Evolutionary conservation across 2,888 invertebrate species (phyloP).

Genomic region (Dorcus hopei): DNA sequence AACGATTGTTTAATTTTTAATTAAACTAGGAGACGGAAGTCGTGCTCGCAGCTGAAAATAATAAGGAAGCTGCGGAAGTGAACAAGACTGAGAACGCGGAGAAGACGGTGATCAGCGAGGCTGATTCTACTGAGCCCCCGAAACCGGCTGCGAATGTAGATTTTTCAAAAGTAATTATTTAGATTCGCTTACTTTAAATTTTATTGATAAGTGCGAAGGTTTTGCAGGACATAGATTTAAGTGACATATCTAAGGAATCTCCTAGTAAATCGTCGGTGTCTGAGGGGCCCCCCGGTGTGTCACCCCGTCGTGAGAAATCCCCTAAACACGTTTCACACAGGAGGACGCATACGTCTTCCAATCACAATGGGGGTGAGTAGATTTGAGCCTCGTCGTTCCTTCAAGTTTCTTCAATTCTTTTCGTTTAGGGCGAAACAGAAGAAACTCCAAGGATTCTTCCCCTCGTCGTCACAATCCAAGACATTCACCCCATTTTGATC

Average conservation of each 20-base stretch:
- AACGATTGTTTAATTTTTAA: neutral
- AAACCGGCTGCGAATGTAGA: constrained; percentile 27
- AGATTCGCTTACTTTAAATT: no score
- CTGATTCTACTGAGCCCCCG: constrained; percentile 47
- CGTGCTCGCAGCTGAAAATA: constrained; percentile 11
- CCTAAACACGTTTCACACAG: constrained; percentile 25
- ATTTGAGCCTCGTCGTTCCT: neutral
- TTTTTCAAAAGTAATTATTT: constrained; percentile 11
- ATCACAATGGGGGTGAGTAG: constrained; percentile 5
- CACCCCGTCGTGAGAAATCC: constrained; percentile 36
- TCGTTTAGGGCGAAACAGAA: constrained; percentile 5
- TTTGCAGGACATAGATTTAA: constrained; percentile 21
- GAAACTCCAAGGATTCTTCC: constrained; percentile 18
- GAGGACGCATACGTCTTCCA: constrained; percentile 3
- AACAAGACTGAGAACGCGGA: constrained; percentile 31
- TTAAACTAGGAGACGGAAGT: constrained; percentile 1
- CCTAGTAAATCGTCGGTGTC: constrained; percentile 16
- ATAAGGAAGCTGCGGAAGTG: constrained; percentile 28
- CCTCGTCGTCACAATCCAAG: constrained; percentile 19
- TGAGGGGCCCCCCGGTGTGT: constrained; percentile 46
- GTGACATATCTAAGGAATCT: constrained; percentile 17
- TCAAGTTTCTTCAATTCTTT: neutral
- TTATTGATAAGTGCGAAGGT: neutral
- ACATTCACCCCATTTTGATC: constrained; percentile 8
- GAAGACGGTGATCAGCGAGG: constrained; percentile 48